Percentiles rank a stretch among this genome's conserved stretches.
These are phyloP conservation scores for Nanorana parkeri DNA, from an alignment of 2,113 vertebrate genomes.

Conservation along the genomic window DNA sequence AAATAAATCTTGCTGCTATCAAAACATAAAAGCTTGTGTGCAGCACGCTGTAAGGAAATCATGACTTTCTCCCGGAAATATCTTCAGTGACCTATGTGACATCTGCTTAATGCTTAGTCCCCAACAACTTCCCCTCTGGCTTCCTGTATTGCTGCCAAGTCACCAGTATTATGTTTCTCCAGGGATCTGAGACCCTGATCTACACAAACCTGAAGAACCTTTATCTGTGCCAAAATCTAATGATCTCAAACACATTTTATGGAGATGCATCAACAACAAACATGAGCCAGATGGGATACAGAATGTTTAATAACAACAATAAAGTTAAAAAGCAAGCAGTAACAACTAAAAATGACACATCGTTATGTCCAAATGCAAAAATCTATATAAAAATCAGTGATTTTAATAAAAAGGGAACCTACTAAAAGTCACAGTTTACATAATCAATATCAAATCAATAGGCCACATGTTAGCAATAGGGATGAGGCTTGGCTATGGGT, in stretches of 20 bases:
- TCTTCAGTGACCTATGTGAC: conserved; percentile 12
- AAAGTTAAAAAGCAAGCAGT: no score
- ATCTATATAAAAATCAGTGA: no score
- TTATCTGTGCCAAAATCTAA: conserved; percentile 9
- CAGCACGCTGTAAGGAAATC: background rate
- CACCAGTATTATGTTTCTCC: conserved; percentile 20
- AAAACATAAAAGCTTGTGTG: conserved; percentile 45
- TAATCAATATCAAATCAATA: no score
- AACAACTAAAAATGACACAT: no score
- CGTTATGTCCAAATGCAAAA: no score
- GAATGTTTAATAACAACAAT: no score
- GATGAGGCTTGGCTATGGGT: no score
- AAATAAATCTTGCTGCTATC: conserved; percentile 22
- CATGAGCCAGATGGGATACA: conserved; percentile 18
- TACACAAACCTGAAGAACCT: background rate
- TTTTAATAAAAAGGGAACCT: no score
- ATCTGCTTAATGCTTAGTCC: conserved; percentile 60
- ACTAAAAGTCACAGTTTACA: no score
- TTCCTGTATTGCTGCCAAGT: conserved; percentile 60
- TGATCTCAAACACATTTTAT: conserved; percentile 21
- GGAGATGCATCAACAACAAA: conserved; percentile 9
- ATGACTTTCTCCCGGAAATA: conserved; percentile 62
- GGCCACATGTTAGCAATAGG: no score
- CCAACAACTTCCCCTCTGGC: conserved; percentile 67
- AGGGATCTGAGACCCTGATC: conserved; percentile 9